Evolutionary conservation across 2,888 invertebrate species (phyloP).

Genomic region (Rhogogaster chlorosoma): DNA sequence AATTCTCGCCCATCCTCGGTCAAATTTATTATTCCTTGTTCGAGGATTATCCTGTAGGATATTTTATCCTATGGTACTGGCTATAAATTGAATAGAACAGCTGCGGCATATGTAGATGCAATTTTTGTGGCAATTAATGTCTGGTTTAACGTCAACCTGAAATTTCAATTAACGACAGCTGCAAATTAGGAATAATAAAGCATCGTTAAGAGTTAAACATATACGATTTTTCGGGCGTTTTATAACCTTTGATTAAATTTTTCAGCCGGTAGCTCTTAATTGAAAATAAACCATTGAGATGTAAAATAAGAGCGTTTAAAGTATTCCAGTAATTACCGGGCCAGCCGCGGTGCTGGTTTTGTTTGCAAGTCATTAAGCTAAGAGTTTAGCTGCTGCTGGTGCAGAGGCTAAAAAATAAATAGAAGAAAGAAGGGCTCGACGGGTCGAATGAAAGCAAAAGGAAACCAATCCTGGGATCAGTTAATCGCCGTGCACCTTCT

Average conservation of each 20-base stretch:
- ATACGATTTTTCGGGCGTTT: slow-evolving; percentile 19
- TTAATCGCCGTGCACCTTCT: slow-evolving; percentile 11
- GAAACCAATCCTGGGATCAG: slow-evolving; percentile 63
- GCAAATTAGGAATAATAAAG: slow-evolving; percentile 25
- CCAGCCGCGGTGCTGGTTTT: slow-evolving; percentile 58
- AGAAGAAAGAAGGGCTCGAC: slow-evolving; percentile 19
- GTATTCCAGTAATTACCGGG: slow-evolving; percentile 65
- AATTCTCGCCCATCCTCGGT: neutral
- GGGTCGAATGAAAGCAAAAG: slow-evolving; percentile 58
- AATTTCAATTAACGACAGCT: slow-evolving; percentile 35
- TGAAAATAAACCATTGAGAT: slow-evolving; percentile 41
- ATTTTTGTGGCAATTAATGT: slow-evolving; percentile 11
- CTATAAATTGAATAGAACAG: neutral
- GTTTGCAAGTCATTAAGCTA: slow-evolving; percentile 67
- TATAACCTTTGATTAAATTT: slow-evolving; percentile 36
- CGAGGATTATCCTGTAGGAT: neutral
- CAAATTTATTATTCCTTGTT: neutral
- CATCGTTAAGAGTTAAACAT: slow-evolving; percentile 34
- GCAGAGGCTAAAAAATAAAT: slow-evolving; percentile 49
- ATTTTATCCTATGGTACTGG: neutral
- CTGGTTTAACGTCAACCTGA: neutral
- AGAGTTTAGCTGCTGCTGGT: slow-evolving; percentile 50
- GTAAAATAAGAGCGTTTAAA: slow-evolving; percentile 48
- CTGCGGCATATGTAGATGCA: neutral
- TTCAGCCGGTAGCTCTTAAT: slow-evolving; percentile 35